Evolutionary conservation across 2,888 invertebrate genomes (phyloP), one percentile per base, ranked within the genome.

Genomic region (Cheilosia impressa): DNA sequence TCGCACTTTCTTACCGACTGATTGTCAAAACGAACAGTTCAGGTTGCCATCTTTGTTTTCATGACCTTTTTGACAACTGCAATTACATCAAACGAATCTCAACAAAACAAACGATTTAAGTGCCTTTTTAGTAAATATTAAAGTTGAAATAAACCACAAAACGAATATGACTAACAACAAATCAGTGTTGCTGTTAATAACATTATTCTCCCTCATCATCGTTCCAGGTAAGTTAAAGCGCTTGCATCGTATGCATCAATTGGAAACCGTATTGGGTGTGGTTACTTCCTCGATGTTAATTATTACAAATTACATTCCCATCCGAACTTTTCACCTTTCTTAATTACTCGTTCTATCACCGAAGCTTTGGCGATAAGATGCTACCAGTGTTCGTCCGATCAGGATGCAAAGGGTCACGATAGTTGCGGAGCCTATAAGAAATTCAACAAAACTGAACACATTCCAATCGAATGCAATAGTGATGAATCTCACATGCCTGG

Each of bases 401-500:
- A 96, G 85, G 97, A 97, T 90, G 94, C 94, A 3, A 94, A 96
- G 89, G 95, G 95, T 1, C 87, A 89, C 19, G 97, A 98, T 90
- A 96, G 96, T 57, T 99, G 99, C 92, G 98, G 98, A 0, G 97
- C 98, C 0, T 98, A 98, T 90, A 94, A 94, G 87, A 94, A 93
- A 88, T 99, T 99, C 90, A 96, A 98, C 91, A 95, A 94, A 89
- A 94, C 96, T 15, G 95, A 96, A 87, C 97, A 98, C 91, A 96
- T 98, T 88, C 95, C 98, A 10, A 96, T 98, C 2, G 98, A 99
- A 90, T 99, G 99, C 91, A 97, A 96, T 90, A 97, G 96, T 90
- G 98, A 98, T 90, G 98, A 98, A 91, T 97, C 98, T 50, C 95
- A 97, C 88, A 97, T 97, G 93, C 98, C 98, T 24, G 99, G 98